phyloP scores from a whole-genome alignment of 2,113 vertebrate species.

The Apus apus region DNA sequence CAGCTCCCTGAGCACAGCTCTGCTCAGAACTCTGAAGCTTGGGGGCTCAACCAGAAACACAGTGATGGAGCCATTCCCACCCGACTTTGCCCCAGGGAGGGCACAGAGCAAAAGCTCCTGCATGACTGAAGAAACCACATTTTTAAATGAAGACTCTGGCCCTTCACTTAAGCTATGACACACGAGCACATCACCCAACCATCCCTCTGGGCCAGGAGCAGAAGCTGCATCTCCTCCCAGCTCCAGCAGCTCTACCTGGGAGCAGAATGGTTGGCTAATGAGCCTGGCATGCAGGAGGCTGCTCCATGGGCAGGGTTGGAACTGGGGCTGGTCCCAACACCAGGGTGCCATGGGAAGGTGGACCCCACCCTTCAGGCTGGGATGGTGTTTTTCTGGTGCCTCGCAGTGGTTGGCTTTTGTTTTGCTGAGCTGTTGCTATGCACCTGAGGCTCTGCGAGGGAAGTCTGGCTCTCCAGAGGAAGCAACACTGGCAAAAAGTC shows the following conservation, averaged over 20 bases:
- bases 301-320: neutral
- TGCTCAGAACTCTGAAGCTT: neutral
- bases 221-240: accelerated
- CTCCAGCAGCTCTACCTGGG: neutral
- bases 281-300: neutral
- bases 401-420: constrained; percentile 37
- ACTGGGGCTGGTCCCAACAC: neutral
- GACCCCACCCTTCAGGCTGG: neutral
- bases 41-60: neutral
- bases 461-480: neutral
- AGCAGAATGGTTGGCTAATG: neutral
- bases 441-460: constrained; percentile 15
- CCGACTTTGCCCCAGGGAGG: neutral
- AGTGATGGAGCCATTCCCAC: neutral
- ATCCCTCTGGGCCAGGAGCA: neutral
- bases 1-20: neutral
- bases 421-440: constrained; percentile 67
- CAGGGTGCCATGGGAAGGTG: neutral
- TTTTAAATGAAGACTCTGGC: neutral
- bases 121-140: accelerated
- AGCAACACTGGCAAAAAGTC: constrained; percentile 26
- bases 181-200: accelerated
- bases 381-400: constrained; percentile 24
- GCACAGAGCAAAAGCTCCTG: neutral
- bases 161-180: neutral